Percentiles rank a stretch among this genome's conserved stretches.
Evolutionary conservation across 2,888 invertebrate species (phyloP).

Genomic region (Trichopoda pennipes): DNA sequence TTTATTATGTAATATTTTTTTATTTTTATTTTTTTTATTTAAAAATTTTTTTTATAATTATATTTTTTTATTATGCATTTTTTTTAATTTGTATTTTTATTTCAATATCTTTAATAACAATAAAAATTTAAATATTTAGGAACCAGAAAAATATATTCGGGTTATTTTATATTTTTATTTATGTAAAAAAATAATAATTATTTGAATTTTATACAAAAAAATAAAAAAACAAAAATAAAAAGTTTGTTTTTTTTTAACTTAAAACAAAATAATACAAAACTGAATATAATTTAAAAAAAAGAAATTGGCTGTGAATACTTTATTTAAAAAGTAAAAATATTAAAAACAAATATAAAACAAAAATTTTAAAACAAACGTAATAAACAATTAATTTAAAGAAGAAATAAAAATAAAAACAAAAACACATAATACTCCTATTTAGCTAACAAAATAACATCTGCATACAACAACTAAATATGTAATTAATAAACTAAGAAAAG

Average conservation of each 20-base stretch:
- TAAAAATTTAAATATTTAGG: no score
- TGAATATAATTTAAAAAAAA: slow-evolving; percentile 66
- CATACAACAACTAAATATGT: slow-evolving; percentile 7
- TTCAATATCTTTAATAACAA: no score
- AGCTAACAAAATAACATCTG: slow-evolving; percentile 48
- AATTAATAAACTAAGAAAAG: not conserved
- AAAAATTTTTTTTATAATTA: no score
- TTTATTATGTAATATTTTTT: no score
- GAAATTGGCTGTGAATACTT: slow-evolving; percentile 69
- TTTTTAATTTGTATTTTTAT: no score
- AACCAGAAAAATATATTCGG: no score
- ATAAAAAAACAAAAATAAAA: not conserved
- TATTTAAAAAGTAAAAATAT: slow-evolving; percentile 68
- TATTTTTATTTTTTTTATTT: no score
- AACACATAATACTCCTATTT: slow-evolving; percentile 52
- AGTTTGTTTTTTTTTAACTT: slow-evolving; percentile 1
- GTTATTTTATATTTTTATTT: not conserved
- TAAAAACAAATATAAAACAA: slow-evolving; percentile 44
- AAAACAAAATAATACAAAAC: slow-evolving; percentile 19
- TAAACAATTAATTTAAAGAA: slow-evolving; percentile 19
- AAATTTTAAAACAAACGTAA: not conserved
- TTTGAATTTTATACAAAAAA: no score
- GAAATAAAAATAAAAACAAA: slow-evolving; percentile 17
- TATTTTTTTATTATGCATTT: no score
- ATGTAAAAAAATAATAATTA: no score